These are phyloP conservation scores for Belgica antarctica DNA, from an alignment of 2,888 invertebrate genomes.

Conservation along the genomic window DNA sequence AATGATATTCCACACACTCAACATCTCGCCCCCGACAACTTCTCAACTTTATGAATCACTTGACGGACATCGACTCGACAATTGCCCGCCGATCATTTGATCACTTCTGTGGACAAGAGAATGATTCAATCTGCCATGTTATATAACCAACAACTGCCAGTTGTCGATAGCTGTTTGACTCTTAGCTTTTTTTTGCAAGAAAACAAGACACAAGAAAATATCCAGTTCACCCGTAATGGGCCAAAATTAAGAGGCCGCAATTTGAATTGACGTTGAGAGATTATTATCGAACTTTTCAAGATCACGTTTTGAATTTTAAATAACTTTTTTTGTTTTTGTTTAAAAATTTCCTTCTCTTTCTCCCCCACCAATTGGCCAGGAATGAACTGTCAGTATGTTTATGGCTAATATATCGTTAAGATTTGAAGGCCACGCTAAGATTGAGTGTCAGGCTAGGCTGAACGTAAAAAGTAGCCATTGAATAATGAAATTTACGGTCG, in stretches of 20 bases:
- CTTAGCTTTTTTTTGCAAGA: constrained; percentile 2
- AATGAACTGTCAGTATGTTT: constrained; percentile 17
- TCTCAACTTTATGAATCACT: not conserved
- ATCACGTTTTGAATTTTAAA: constrained; percentile 24
- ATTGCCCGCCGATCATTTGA: constrained; percentile 2
- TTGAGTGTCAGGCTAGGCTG: not conserved
- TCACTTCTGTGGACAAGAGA: not conserved
- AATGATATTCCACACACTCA: no score
- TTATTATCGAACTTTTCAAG: constrained; percentile 25
- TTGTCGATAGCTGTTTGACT: not conserved
- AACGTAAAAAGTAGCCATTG: constrained; percentile 12
- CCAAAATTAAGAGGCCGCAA: constrained; percentile 18
- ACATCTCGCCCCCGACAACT: no score
- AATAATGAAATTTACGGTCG: constrained; percentile 8
- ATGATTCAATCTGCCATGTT: constrained; percentile 16
- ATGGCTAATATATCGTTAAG: not conserved
- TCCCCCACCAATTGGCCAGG: not conserved
- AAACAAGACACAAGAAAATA: not conserved
- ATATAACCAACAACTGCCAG: constrained; percentile 19
- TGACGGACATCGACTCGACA: not conserved
- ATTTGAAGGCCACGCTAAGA: constrained; percentile 7
- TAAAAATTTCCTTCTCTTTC: not conserved
- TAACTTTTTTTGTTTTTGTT: constrained; percentile 20
- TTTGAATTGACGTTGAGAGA: constrained; percentile 19
- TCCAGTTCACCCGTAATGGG: constrained; percentile 6